Percentiles rank a stretch among this genome's conserved stretches.
These are phyloP conservation scores for Limonius californicus DNA, from an alignment of 1,140 invertebrate species.

Conservation along the genomic window DNA sequence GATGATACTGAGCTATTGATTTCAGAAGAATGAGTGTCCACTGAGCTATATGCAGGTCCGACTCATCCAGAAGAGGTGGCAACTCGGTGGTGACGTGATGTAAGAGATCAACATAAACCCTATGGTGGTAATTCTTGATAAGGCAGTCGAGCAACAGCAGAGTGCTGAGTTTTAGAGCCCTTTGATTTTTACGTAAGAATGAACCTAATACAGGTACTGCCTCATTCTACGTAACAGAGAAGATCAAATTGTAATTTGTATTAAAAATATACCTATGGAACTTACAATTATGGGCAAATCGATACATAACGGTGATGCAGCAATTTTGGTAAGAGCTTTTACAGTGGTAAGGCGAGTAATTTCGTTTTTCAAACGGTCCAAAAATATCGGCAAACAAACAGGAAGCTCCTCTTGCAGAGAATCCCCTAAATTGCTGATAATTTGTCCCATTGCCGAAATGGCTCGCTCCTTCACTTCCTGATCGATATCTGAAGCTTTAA, in stretches of 20 bases:
- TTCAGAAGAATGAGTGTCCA: constrained; percentile 75
- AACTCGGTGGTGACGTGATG: constrained; percentile 65
- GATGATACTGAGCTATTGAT: constrained; percentile 67
- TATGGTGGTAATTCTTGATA: constrained; percentile 43
- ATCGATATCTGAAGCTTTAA: constrained; percentile 95
- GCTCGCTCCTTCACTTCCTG: constrained; percentile 98
- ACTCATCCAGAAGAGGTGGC: constrained; percentile 85
- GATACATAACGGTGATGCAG: constrained; percentile 83
- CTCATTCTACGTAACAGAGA: constrained; percentile 75
- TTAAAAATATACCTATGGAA: constrained; percentile 21
- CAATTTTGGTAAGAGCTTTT: constrained; percentile 92
- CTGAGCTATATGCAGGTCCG: constrained; percentile 94
- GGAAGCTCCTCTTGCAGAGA: constrained; percentile 69
- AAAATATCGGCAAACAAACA: constrained; percentile 86
- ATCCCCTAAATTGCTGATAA: constrained; percentile 89
- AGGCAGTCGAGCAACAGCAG: constrained; percentile 87
- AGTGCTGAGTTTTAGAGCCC: constrained; percentile 89
- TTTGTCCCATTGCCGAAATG: constrained; percentile 95
- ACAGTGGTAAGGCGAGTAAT: constrained; percentile 95
- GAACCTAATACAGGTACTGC: constrained; percentile 88
- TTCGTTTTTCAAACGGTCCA: constrained; percentile 93
- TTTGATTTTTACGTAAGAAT: constrained; percentile 95
- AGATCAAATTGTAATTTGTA: constrained; percentile 31
- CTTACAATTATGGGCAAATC: constrained; percentile 81
- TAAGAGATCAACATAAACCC: constrained; percentile 37